phyloP scores from a whole-genome alignment of 2,113 vertebrate species.

The Daboia siamensis region DNA sequence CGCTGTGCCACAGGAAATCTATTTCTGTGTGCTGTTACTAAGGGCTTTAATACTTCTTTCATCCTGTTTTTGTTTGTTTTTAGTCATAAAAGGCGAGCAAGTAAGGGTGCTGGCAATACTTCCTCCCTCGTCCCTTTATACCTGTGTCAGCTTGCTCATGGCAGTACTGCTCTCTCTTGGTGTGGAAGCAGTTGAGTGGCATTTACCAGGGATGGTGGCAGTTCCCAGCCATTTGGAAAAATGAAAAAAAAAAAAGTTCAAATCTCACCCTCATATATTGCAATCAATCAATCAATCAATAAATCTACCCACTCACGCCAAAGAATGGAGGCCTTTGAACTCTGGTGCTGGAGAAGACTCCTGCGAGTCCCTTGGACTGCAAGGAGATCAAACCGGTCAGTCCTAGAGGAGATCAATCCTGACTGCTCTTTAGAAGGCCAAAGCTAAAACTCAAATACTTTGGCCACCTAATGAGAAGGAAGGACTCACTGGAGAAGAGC shows the following conservation, averaged over 20 bases:
- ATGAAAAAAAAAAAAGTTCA: not conserved
- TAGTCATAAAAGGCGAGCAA: not conserved
- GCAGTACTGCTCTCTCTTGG: not conserved
- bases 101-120: not conserved
- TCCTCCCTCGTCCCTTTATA: not conserved
- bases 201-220: not conserved
- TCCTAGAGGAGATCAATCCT: no score
- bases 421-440: no score
- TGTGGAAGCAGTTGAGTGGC: not conserved
- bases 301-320: not conserved
- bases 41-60: constrained; percentile 57
- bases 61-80: constrained; percentile 19
- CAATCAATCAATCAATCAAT: not conserved
- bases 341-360: no score
- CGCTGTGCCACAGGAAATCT: constrained; percentile 57
- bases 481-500: no score
- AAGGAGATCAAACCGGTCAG: no score
- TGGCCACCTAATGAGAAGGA: no score
- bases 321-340: no score
- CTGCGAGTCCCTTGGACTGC: no score
- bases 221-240: not conserved
- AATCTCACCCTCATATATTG: not conserved
- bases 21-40: constrained; percentile 61
- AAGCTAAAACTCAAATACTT: no score
- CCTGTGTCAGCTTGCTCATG: not conserved